phyloP scores from a whole-genome alignment of 2,113 vertebrate genomes.

The Gyps fulvus region DNA sequence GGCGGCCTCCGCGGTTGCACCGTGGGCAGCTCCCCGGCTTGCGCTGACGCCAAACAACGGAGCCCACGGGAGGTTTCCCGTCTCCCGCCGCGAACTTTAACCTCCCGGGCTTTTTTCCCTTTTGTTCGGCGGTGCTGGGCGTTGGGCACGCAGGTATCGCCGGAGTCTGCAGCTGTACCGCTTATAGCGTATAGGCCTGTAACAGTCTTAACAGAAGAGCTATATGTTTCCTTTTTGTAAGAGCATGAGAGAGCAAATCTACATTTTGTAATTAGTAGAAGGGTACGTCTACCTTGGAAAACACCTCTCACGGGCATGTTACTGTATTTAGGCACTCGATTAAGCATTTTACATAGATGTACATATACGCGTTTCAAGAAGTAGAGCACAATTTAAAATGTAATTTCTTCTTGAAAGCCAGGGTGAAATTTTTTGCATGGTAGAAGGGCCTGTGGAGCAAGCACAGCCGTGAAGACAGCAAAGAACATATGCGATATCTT shows the following conservation, averaged over 20 bases:
- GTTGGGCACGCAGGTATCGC: neutral
- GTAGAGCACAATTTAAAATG: neutral
- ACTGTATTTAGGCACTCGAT: fast-evolving
- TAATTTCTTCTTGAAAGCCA: neutral
- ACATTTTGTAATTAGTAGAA: neutral
- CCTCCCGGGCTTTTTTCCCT: neutral
- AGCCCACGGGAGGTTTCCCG: neutral
- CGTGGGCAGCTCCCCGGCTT: neutral
- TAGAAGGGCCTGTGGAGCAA: neutral
- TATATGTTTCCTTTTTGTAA: neutral
- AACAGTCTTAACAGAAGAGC: neutral
- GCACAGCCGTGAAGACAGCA: neutral
- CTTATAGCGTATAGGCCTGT: neutral
- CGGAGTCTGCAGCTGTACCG: neutral
- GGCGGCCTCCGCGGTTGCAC: neutral
- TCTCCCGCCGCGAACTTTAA: neutral
- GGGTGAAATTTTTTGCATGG: neutral
- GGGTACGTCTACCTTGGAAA: neutral
- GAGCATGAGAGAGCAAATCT: neutral
- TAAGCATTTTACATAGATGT: neutral
- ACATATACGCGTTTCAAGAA: neutral
- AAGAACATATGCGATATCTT: neutral
- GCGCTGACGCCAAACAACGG: fast-evolving
- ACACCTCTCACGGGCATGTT: neutral
- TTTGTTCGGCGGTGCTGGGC: neutral